Evolutionary conservation across 1,140 invertebrate genomes (phyloP), one percentile per base, ranked within the genome.

Genomic region (Uloborus diversus): DNA sequence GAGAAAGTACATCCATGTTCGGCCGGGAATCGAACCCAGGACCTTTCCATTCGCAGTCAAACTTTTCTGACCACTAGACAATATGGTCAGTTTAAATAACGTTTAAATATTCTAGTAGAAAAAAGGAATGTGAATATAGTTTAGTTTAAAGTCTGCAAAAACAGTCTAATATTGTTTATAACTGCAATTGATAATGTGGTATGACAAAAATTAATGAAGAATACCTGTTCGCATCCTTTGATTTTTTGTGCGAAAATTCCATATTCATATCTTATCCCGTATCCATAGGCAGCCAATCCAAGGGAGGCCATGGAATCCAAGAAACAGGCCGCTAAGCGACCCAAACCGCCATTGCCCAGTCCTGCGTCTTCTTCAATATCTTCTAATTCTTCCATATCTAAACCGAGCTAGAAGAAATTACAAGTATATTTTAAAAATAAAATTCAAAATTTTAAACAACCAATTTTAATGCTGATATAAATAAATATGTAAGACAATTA

Each of bases 261-360:
- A 86, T 99, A 99, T 85, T 99, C 98, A 86, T 99, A 99, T 82
- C 98, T 91, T 81, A 99, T 95, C 85, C 98, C 98, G 88, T 99
- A 99, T 81, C 98, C 98, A 87, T 99, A 99, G 35, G 97, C 97
- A 51, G 98, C 96, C 83, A 99, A 89, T 20, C 97, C 98, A 13
- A 99, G 88, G 1, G 98, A 99, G 0, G 98, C 98, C 98, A 99
- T 99, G 13, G 97, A 99, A 88, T 99, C 98, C 0, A 99, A 88
- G 88, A 99, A 99, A 85, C 98, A 99, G 59, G 98, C 98, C 53
- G 98, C 98, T 80, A 99, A 87, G 79, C 98, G 92, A 61, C 98
- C 98, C 13, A 99, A 89, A 85, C 98, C 98, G 75, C 98, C 98
- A 87, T 99, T 99, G 82, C 98, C 98, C n/a, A 99, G 89, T 76